Conservation (phyloP, 2,113 vertebrate genomes). For the Emydura subglobosa region DNA sequence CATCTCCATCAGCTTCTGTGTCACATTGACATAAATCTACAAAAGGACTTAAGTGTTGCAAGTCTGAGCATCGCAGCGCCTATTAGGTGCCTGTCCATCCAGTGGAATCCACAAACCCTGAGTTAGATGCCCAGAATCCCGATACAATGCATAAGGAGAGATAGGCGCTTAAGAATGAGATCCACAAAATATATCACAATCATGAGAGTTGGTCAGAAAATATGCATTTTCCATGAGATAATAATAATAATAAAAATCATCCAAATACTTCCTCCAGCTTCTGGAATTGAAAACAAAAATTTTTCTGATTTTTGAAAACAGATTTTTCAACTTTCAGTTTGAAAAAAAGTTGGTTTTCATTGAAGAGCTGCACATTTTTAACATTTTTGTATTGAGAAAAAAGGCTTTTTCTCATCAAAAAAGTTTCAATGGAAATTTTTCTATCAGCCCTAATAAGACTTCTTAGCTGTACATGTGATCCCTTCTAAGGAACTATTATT, state of each 20-base stretch:
- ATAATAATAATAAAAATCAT: background rate
- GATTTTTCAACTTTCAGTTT: background rate
- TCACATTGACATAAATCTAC: background rate
- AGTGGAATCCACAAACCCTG: background rate
- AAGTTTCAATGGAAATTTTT: constrained; percentile 30
- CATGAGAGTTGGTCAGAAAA: background rate
- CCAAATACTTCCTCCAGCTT: background rate
- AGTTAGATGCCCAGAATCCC: background rate
- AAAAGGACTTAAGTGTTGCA: background rate
- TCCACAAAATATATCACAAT: background rate
- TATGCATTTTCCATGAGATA: background rate
- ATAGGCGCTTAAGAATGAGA: background rate
- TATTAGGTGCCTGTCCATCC: background rate
- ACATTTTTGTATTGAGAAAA: accelerated
- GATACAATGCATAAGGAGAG: background rate
- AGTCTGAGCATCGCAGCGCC: background rate
- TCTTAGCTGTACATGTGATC: constrained; percentile 3
- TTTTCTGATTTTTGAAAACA: background rate
- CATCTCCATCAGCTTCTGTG: background rate
- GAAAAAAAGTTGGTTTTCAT: background rate
- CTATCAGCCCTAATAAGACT: constrained; percentile 19
- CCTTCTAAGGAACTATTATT: constrained; percentile 12
- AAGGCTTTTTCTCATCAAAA: background rate
- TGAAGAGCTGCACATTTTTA: background rate
- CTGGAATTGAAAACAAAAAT: background rate